A percentile compares a stretch with the other conserved stretches of the same genome.
Evolutionary conservation across 2,113 vertebrate species (phyloP).

Genomic region (Nibea coibor): DNA sequence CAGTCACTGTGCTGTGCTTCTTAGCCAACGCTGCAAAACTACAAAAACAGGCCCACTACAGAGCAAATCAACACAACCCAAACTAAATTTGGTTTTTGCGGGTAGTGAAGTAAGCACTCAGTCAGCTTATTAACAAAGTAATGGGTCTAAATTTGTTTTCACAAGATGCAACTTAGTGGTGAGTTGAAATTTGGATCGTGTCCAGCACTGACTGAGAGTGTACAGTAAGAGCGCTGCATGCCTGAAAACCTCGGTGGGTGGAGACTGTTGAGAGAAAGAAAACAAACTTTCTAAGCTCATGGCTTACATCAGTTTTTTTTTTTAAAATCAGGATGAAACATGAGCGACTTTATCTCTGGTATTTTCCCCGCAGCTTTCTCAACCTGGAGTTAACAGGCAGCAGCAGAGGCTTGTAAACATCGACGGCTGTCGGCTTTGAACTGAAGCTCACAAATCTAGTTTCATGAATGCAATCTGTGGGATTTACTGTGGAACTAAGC

Average conservation of each 20-base stretch:
- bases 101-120: background rate
- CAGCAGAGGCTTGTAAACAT: background rate
- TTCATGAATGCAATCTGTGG: background rate
- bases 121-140: background rate
- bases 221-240: background rate
- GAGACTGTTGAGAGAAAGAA: constrained; percentile 35
- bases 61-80: constrained; percentile 15
- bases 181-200: background rate
- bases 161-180: background rate
- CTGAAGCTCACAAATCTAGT: constrained; percentile 15
- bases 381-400: constrained; percentile 8
- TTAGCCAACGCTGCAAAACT: constrained; percentile 20
- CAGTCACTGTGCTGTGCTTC: background rate
- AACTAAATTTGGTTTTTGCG: constrained; percentile 3
- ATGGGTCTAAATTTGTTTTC: background rate
- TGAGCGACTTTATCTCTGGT: constrained; percentile 33
- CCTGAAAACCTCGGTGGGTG: constrained; percentile 29
- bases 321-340: constrained; percentile 25
- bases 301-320: constrained; percentile 17
- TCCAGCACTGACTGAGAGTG: constrained; percentile 5
- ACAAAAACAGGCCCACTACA: background rate
- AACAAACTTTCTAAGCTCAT: constrained; percentile 48
- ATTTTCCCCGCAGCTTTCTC: constrained; percentile 29
- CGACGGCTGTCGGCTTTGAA: background rate
- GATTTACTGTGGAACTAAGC: constrained; percentile 12